Conservation (phyloP, 2,113 vertebrate genomes). For the Esox niger region DNA sequence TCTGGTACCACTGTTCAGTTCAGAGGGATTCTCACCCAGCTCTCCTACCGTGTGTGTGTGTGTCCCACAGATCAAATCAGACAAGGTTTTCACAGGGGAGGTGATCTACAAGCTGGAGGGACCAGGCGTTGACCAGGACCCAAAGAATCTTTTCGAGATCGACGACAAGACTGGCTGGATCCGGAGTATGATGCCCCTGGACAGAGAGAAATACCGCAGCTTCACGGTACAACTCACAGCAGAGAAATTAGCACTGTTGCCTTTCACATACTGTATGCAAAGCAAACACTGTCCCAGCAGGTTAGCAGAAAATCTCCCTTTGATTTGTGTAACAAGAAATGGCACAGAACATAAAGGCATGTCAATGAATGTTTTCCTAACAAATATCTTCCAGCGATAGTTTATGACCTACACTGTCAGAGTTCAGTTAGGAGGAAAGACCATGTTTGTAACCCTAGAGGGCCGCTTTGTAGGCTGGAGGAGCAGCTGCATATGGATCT, state of each 20-base stretch:
- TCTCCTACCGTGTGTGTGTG: constrained; percentile 1
- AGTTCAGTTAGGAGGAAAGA: background rate
- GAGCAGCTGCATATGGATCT: background rate
- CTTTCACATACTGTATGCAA: background rate
- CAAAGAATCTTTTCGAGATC: constrained; percentile 88
- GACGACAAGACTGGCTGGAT: constrained; percentile 88
- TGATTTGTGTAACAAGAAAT: background rate
- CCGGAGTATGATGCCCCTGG: constrained; percentile 84
- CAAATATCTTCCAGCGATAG: background rate
- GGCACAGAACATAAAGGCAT: background rate
- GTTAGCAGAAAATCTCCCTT: background rate
- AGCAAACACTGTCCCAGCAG: background rate
- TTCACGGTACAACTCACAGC: constrained; percentile 76
- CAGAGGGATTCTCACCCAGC: constrained; percentile 25
- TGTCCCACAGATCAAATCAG: constrained; percentile 86
- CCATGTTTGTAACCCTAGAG: background rate
- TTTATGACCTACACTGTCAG: background rate
- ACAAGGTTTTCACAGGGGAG: constrained; percentile 85
- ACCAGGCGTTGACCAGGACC: constrained; percentile 90
- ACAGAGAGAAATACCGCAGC: constrained; percentile 84
- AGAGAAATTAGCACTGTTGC: background rate
- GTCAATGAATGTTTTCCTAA: background rate
- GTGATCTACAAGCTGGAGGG: constrained; percentile 96
- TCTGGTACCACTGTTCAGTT: constrained; percentile 38
- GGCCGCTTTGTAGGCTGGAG: background rate